Conservation (phyloP, 1,140 invertebrate genomes). For the Chironomus tepperi region DNA sequence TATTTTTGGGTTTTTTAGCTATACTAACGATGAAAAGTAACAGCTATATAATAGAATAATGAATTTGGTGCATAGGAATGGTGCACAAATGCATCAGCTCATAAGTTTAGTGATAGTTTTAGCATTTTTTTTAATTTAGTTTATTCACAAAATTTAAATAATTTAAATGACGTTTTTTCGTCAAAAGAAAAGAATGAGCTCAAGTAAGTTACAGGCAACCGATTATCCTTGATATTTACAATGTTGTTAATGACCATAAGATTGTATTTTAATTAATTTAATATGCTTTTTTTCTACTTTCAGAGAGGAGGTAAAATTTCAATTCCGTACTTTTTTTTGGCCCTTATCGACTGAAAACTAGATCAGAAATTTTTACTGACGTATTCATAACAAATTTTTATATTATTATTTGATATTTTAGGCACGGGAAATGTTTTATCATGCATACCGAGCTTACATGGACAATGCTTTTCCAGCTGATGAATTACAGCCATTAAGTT, state of each 20-base stretch:
- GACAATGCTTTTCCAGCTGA: conserved; percentile 96
- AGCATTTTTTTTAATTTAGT: conserved; percentile 26
- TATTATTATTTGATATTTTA: conserved; percentile 56
- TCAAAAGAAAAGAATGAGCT: conserved; percentile 7
- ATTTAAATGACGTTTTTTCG: background rate
- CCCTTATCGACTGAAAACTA: too few relatives aligned
- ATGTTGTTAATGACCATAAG: conserved; percentile 19
- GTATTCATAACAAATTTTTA: too few relatives aligned
- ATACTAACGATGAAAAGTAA: background rate
- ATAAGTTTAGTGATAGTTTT: conserved; percentile 25
- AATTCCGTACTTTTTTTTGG: too few relatives aligned
- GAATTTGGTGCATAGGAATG: conserved; percentile 19
- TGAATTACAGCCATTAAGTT: conserved; percentile 95
- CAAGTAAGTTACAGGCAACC: background rate
- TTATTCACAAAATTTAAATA: conserved; percentile 26
- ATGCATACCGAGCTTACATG: conserved; percentile 96
- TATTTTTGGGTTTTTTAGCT: background rate
- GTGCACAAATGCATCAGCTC: conserved; percentile 25
- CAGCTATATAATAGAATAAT: background rate
- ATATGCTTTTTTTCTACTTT: background rate
- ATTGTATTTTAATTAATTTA: background rate
- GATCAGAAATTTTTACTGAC: too few relatives aligned
- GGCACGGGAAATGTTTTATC: conserved; percentile 91
- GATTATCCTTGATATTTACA: conserved; percentile 21
- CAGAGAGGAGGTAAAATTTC: conserved; percentile 12